Evolutionary conservation across 2,888 invertebrate species (phyloP).

Genomic region (Meloe dianella): DNA sequence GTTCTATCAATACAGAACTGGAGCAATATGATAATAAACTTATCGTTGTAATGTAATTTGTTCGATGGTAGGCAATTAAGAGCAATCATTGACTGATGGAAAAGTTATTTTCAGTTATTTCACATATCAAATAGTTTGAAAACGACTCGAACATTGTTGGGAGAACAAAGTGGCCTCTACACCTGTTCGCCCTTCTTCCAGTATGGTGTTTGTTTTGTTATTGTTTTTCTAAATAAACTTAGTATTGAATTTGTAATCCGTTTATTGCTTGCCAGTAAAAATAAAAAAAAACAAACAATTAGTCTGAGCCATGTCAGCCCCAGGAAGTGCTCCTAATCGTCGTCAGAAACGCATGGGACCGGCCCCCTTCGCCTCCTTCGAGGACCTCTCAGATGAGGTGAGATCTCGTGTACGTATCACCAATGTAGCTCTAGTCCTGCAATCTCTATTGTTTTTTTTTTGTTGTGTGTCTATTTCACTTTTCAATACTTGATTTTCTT

Average conservation of each 20-base stretch:
- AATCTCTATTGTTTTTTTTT: no score
- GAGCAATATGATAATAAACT: neutral
- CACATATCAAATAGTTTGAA: no score
- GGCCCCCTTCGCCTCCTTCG: slow-evolving; percentile 93
- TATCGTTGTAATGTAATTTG: neutral
- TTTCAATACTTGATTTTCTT: slow-evolving; percentile 12
- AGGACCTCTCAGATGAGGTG: slow-evolving; percentile 86
- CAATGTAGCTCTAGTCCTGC: slow-evolving; percentile 49
- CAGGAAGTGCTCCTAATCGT: slow-evolving; percentile 48
- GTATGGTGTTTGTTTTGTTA: slow-evolving; percentile 16
- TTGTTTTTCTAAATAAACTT: slow-evolving; percentile 7
- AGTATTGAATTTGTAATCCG: slow-evolving; percentile 25
- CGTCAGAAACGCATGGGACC: slow-evolving; percentile 84
- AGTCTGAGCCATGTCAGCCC: slow-evolving; percentile 50
- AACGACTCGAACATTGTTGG: neutral
- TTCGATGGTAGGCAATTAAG: neutral
- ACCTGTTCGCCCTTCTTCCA: neutral
- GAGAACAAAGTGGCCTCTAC: neutral
- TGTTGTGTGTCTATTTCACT: slow-evolving; percentile 16
- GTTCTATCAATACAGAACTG: neutral
- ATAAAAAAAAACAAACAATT: slow-evolving; percentile 47
- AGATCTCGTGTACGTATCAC: slow-evolving; percentile 68
- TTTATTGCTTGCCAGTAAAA: slow-evolving; percentile 48
- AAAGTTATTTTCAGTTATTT: slow-evolving; percentile 8
- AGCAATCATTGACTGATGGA: neutral